phyloP scores from a whole-genome alignment of 2,797 vertebrate genomes.

The Danionella dracula region DNA sequence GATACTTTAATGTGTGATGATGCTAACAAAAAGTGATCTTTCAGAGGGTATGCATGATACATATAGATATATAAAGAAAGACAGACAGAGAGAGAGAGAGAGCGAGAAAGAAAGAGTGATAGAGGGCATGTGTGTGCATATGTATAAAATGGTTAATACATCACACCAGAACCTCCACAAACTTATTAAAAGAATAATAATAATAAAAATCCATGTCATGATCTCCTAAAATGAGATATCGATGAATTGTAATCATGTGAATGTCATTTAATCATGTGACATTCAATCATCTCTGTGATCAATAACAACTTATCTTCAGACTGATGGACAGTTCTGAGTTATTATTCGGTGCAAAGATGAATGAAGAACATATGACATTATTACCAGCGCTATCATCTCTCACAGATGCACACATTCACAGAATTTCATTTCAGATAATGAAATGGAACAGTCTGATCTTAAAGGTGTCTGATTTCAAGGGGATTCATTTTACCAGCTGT shows the following conservation, averaged over 20 bases:
- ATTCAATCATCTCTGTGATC: constrained; percentile 37
- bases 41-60: too few relatives aligned
- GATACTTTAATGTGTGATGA: too few relatives aligned
- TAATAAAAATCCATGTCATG: background rate
- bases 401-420: background rate
- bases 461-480: constrained; percentile 36
- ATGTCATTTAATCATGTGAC: constrained; percentile 28
- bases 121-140: too few relatives aligned
- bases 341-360: constrained; percentile 10
- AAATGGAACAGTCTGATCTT: constrained; percentile 24
- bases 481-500: constrained; percentile 25
- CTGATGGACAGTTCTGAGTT: constrained; percentile 6
- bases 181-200: background rate
- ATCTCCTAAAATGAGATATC: background rate
- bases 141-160: too few relatives aligned
- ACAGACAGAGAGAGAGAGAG: too few relatives aligned
- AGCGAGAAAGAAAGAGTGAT: background rate
- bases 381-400: constrained; percentile 15
- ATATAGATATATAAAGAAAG: too few relatives aligned
- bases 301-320: constrained; percentile 26
- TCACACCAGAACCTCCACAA: background rate
- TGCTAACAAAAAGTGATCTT: too few relatives aligned
- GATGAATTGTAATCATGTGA: background rate
- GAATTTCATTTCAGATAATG: constrained; percentile 17
- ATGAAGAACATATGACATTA: constrained; percentile 19